Evolutionary conservation across 2,888 invertebrate species (phyloP).

Genomic region (Amphipoea lucens): DNA sequence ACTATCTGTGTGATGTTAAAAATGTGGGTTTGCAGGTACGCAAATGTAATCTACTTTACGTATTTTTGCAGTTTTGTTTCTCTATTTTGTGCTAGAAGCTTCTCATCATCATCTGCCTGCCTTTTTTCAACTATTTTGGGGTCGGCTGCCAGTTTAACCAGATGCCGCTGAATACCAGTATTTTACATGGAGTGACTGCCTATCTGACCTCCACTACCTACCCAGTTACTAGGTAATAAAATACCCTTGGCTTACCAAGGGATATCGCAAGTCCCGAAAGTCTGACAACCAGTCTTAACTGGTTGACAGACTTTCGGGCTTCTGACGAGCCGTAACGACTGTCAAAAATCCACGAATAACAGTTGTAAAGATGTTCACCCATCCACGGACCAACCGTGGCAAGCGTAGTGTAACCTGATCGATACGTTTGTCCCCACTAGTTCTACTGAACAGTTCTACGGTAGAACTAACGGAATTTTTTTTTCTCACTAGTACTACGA

Average conservation of each 20-base stretch:
- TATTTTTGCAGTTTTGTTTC: conserved; percentile 19
- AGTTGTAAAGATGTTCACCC: not conserved
- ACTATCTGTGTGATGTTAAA: conserved; percentile 45
- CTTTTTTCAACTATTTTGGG: not conserved
- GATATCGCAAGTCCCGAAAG: too few species aligned
- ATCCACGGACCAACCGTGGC: not conserved
- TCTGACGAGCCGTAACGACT: not conserved
- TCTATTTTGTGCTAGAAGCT: not conserved
- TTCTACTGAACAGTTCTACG: too few species aligned
- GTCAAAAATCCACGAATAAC: not conserved
- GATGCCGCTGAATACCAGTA: too few species aligned
- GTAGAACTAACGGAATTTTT: too few species aligned
- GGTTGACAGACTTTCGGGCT: not conserved
- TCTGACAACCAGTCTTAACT: not conserved
- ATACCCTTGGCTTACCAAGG: not conserved
- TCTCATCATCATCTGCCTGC: not conserved
- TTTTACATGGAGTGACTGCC: too few species aligned
- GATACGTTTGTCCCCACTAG: not conserved
- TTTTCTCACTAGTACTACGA: too few species aligned
- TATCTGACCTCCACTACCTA: not conserved
- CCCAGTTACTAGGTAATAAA: not conserved
- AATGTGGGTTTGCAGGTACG: conserved; percentile 44
- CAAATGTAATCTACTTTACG: conserved; percentile 10
- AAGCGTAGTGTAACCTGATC: not conserved
- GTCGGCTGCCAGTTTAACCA: not conserved